Percentiles rank a stretch among this genome's conserved stretches.
These are phyloP conservation scores for Cavia aperea DNA, from an alignment of 2,113 vertebrate species.

Conservation along the genomic window DNA sequence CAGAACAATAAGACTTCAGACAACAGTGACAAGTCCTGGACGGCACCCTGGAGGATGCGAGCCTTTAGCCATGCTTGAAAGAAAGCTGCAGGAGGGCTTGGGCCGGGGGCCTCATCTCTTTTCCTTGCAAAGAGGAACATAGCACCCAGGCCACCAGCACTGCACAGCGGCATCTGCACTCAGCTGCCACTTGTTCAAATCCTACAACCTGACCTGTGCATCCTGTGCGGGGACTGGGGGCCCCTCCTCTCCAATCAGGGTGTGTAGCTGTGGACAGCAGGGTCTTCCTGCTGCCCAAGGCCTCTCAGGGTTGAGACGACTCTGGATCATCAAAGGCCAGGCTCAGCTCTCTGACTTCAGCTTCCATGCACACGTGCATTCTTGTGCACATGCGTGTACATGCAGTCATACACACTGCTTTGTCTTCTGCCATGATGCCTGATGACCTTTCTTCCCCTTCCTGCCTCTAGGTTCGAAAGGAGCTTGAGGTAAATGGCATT, in stretches of 20 bases:
- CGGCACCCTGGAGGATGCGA: constrained; percentile 10
- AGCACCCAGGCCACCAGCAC: neutral
- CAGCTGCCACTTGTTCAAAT: neutral
- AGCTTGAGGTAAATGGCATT: constrained; percentile 89
- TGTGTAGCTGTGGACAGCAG: too few relatives aligned
- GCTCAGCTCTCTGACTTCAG: neutral
- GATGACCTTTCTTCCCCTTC: constrained; percentile 52
- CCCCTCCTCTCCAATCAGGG: neutral
- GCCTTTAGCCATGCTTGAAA: neutral
- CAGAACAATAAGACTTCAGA: neutral
- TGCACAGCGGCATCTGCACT: neutral
- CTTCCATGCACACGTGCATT: fast-evolving
- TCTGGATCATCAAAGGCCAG: neutral
- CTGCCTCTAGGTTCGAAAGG: constrained; percentile 87
- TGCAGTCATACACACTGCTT: fast-evolving
- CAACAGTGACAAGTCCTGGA: neutral
- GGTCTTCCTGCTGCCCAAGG: neutral
- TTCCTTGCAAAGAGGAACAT: neutral
- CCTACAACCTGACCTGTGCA: neutral
- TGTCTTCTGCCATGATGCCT: neutral
- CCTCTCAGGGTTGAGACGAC: neutral
- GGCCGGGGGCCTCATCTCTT: neutral
- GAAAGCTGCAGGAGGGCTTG: neutral
- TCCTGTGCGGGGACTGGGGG: neutral
- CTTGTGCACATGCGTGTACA: neutral